Percentiles rank a stretch among this genome's conserved stretches.
These are phyloP conservation scores for Caenorhabditis virilis DNA, from an alignment of 2,888 invertebrate genomes.

Conservation along the genomic window DNA sequence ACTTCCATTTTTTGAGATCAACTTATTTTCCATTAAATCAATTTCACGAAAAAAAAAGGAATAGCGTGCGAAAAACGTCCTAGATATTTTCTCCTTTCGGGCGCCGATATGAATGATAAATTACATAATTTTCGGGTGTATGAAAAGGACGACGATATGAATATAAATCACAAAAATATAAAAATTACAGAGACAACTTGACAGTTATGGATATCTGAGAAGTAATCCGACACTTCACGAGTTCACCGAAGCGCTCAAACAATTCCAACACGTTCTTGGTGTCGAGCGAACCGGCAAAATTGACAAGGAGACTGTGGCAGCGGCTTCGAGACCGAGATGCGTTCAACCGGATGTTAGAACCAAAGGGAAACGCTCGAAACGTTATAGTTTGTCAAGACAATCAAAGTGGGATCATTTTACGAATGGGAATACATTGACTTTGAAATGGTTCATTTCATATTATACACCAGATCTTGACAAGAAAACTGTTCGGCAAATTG, in stretches of 20 bases:
- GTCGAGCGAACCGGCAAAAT: slow-evolving; percentile 57
- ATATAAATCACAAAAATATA: too few relatives aligned
- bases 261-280: slow-evolving; percentile 60
- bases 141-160: too few relatives aligned
- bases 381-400: slow-evolving; percentile 22
- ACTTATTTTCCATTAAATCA: too few relatives aligned
- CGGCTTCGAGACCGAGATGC: slow-evolving; percentile 58
- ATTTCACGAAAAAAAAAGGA: too few relatives aligned
- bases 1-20: too few relatives aligned
- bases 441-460: slow-evolving; percentile 65
- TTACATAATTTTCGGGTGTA: too few relatives aligned
- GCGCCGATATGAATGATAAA: too few relatives aligned
- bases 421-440: slow-evolving; percentile 39
- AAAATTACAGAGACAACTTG: slow-evolving; percentile 61
- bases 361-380: neutral
- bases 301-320: slow-evolving; percentile 54
- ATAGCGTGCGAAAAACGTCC: too few relatives aligned
- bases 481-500: slow-evolving; percentile 43
- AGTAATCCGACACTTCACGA: slow-evolving; percentile 54
- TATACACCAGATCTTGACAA: slow-evolving; percentile 65
- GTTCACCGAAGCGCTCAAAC: slow-evolving; percentile 51
- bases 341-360: slow-evolving; percentile 53
- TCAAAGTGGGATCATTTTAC: slow-evolving; percentile 47
- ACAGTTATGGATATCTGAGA: slow-evolving; percentile 60
- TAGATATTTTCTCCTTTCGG: too few relatives aligned